Base-by-base conservation (phyloP, 2,797 vertebrate species). In the Bradypodion pumilum region DNA sequence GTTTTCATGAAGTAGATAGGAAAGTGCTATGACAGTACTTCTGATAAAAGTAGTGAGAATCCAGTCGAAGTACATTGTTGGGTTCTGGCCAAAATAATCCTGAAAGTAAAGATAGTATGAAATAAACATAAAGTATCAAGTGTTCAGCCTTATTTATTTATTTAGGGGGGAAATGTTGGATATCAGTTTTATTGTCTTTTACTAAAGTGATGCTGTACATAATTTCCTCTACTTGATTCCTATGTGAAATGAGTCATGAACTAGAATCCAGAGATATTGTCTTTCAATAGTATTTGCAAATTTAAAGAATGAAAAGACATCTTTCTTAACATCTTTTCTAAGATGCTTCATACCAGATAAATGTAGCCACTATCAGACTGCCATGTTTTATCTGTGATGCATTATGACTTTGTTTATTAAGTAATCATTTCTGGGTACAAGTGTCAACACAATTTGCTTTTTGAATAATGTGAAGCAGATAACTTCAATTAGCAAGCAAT, bases 401-500 rank as follows among this genome's bases (percentile, higher is more conserved):
- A 81, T 90, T 87, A 86, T 91, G 82, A 89, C 84, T 92, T 93
- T 91, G 90, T 90, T 95, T 95, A 92, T 92, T 93, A 92, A 93
- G 85, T 93, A 86, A 85, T 92, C 95, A 80, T 89, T 92, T 94
- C 86, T 92, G 81, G 80, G 91, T 91, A 89, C 88, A 83, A 93
- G 90, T 94, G 93, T 90, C 82, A 94, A 90, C 93, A 94, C 86
- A 84, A 92, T 89, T 93, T 94, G 92, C 10, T 59, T 93, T 93
- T 92, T 94, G 85, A 95, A 94, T 95, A 92, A 92, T 92, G 74
- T 86, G 84, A 92, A 93, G 85, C 81, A 91, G 90, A 94, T 92
- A 94, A 93, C 84, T 83, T 91, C 93, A 94, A 94, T 93, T 95
- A 93, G 91, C 83, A 89, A 94, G 78, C 91, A 92, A 93, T 94